Evolutionary conservation across 2,888 invertebrate genomes (phyloP).

Genomic region (Sinotaia quadrata): DNA sequence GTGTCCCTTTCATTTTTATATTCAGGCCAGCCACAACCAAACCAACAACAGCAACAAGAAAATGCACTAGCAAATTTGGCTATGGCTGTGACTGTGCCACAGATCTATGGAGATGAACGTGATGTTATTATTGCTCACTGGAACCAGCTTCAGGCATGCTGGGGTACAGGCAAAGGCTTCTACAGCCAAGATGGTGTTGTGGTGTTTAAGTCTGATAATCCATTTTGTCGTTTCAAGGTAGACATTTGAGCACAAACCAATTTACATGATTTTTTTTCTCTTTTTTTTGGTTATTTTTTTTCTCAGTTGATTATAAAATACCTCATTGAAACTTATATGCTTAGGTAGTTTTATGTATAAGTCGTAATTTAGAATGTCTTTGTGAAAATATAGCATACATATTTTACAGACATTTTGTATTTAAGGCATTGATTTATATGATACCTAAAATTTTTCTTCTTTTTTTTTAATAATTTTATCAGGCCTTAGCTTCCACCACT

Average conservation of each 20-base stretch:
- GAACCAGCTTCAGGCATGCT: conserved; percentile 86
- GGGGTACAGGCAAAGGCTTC: conserved; percentile 79
- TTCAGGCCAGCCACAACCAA: conserved; percentile 41
- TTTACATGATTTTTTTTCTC: too few species aligned
- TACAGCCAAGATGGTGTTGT: conserved; percentile 80
- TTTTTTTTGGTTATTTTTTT: too few species aligned
- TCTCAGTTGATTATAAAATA: too few species aligned
- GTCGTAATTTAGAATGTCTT: too few species aligned
- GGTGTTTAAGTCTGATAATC: conserved; percentile 89
- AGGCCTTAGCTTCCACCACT: too few species aligned
- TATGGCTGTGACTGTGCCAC: conserved; percentile 72
- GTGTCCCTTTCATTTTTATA: conserved; percentile 1
- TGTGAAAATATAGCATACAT: too few species aligned
- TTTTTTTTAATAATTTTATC: too few species aligned
- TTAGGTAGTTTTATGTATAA: too few species aligned
- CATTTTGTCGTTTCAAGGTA: conserved; percentile 90
- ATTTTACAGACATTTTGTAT: too few species aligned
- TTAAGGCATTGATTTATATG: not conserved
- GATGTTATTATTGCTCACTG: conserved; percentile 93
- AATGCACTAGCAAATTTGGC: conserved; percentile 57
- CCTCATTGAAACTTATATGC: too few species aligned
- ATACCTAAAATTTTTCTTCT: too few species aligned
- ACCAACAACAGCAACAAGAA: conserved; percentile 43
- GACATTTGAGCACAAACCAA: too few species aligned
- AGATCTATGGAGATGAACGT: conserved; percentile 92